phyloP scores from a whole-genome alignment of 2,888 invertebrate genomes.

The Ochropleura plecta region DNA sequence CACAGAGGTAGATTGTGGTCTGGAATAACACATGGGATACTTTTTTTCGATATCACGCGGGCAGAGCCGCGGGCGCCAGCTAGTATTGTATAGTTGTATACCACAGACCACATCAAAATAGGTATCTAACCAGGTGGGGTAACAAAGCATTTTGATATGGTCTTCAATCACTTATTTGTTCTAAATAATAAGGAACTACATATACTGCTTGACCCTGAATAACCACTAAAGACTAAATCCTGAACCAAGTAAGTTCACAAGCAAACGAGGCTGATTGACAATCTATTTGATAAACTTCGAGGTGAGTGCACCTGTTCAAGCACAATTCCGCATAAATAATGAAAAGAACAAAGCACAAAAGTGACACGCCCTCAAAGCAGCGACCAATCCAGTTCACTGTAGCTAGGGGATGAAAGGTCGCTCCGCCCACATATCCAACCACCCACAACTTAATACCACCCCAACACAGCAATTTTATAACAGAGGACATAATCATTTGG shows the following conservation, averaged over 20 bases:
- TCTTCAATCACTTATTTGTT: slow-evolving; percentile 1
- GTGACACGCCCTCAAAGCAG: slow-evolving; percentile 70
- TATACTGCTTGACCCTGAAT: too few relatives aligned
- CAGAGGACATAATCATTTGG: slow-evolving; percentile 70
- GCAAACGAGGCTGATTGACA: neutral
- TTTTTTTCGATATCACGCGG: too few relatives aligned
- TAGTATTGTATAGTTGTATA: too few relatives aligned
- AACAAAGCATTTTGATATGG: too few relatives aligned
- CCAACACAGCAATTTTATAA: slow-evolving; percentile 61
- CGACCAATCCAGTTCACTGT: slow-evolving; percentile 72
- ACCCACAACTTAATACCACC: slow-evolving; percentile 71
- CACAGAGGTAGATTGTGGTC: too few relatives aligned
- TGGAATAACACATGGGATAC: too few relatives aligned
- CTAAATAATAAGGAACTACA: neutral
- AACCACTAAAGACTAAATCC: slow-evolving; percentile 10
- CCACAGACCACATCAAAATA: too few relatives aligned
- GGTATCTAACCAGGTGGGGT: too few relatives aligned
- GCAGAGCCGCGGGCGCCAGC: too few relatives aligned
- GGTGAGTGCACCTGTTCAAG: slow-evolving; percentile 58
- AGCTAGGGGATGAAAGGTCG: slow-evolving; percentile 69
- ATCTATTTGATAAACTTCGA: slow-evolving; percentile 33
- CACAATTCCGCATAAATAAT: slow-evolving; percentile 73
- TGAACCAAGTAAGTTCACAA: slow-evolving; percentile 6
- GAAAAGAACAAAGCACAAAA: slow-evolving; percentile 52
- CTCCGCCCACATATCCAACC: slow-evolving; percentile 74